phyloP scores from a whole-genome alignment of 2,797 vertebrate species.

The Melanotaenia boesemani region DNA sequence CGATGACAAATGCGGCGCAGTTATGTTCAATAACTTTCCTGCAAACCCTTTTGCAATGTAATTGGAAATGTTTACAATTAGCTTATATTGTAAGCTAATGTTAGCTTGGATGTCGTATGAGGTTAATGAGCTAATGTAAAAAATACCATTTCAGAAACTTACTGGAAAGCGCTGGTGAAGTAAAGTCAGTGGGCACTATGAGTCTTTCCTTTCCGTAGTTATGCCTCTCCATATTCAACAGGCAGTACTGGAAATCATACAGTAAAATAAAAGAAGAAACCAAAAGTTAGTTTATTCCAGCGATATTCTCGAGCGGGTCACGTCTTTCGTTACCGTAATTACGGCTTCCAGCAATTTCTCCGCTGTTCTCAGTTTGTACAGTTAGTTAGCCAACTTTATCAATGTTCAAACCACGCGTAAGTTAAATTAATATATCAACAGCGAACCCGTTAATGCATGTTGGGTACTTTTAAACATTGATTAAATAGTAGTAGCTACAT shows the following conservation, averaged over 20 bases:
- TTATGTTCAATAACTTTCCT: neutral
- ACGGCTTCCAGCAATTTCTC: constrained; percentile 11
- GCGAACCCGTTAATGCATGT: neutral
- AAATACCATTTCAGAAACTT: constrained; percentile 33
- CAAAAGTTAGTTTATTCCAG: neutral
- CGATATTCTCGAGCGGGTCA: constrained; percentile 50
- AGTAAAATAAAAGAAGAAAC: neutral
- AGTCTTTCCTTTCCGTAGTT: constrained; percentile 66
- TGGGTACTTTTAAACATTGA: no score
- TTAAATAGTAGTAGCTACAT: neutral
- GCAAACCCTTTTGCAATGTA: neutral
- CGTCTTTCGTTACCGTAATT: constrained; percentile 55
- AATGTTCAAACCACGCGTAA: fast-evolving
- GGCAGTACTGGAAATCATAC: neutral
- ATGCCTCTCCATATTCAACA: constrained; percentile 64
- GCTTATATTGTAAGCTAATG: neutral
- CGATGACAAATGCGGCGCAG: neutral
- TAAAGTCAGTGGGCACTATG: constrained; percentile 77
- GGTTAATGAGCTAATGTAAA: neutral
- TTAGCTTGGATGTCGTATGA: neutral
- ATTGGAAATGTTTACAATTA: neutral
- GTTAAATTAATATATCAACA: fast-evolving
- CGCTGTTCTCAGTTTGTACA: neutral
- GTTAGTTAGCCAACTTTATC: neutral
- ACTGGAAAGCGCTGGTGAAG: constrained; percentile 57